Percentiles rank a stretch among this genome's conserved stretches.
Evolutionary conservation across 2,888 invertebrate genomes (phyloP).

Genomic region (Orthosia gracilis): DNA sequence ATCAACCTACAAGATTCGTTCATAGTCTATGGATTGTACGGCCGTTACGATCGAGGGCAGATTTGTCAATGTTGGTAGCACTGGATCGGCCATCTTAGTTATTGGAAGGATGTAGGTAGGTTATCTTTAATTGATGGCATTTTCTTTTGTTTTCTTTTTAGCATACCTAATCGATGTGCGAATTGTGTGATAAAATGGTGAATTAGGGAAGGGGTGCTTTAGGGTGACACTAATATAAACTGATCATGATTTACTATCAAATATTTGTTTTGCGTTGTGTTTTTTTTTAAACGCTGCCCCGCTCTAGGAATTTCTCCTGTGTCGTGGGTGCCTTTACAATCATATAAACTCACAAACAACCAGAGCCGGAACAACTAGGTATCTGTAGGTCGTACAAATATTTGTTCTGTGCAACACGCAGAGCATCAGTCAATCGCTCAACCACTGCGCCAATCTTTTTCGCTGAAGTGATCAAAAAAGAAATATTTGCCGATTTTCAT

Average conservation of each 20-base stretch:
- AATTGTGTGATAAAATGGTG: not conserved
- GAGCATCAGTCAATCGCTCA: no score
- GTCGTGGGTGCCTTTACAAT: no score
- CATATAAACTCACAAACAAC: no score
- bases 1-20: constrained; percentile 17
- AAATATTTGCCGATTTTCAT: not conserved
- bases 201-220: no score
- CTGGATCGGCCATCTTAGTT: constrained; percentile 28
- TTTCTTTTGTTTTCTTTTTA: constrained; percentile 6
- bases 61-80: constrained; percentile 45
- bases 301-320: no score
- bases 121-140: not conserved
- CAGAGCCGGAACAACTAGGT: no score
- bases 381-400: no score
- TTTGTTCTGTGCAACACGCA: no score
- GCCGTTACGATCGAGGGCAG: constrained; percentile 15
- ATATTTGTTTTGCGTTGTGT: no score
- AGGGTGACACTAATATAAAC: no score
- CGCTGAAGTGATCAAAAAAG: not conserved
- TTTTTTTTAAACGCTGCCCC: no score
- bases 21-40: not conserved
- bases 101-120: not conserved
- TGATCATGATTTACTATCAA: no score
- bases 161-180: not conserved
- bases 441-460: not conserved